Conservation (phyloP, 2,113 vertebrate species). For the Mastomys natalensis region DNA sequence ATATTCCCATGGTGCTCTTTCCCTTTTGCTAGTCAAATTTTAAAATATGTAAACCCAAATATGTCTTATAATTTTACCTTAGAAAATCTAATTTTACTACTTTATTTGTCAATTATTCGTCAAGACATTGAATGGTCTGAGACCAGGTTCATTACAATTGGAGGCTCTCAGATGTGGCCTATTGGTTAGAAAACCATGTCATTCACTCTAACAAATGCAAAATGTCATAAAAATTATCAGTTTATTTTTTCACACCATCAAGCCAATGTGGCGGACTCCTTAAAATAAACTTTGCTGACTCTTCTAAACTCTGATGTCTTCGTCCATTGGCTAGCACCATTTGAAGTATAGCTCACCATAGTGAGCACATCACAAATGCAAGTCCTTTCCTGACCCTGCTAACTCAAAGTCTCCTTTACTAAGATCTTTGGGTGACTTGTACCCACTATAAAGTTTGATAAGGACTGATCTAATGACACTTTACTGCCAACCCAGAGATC, state of each 20-base stretch:
- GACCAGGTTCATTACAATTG: neutral
- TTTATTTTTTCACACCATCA: neutral
- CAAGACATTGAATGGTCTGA: neutral
- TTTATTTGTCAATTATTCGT: constrained; percentile 11
- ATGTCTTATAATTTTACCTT: neutral
- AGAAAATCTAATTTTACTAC: neutral
- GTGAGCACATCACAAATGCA: neutral
- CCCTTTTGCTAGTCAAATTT: neutral
- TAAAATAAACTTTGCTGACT: neutral
- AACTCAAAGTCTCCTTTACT: neutral
- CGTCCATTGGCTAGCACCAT: neutral
- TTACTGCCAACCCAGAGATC: neutral
- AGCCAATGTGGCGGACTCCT: neutral
- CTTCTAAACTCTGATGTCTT: neutral
- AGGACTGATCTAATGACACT: neutral
- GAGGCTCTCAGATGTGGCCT: neutral
- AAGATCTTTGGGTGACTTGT: neutral
- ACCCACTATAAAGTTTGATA: neutral
- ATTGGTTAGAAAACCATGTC: neutral
- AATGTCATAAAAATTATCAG: neutral
- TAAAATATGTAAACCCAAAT: neutral
- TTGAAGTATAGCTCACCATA: neutral
- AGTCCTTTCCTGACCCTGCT: neutral
- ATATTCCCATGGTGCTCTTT: neutral
- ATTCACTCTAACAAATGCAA: neutral